A percentile compares a stretch with the other conserved stretches of the same genome.
These are phyloP conservation scores for Anabacerthia variegaticeps DNA, from an alignment of 2,797 vertebrate species.

Conservation along the genomic window DNA sequence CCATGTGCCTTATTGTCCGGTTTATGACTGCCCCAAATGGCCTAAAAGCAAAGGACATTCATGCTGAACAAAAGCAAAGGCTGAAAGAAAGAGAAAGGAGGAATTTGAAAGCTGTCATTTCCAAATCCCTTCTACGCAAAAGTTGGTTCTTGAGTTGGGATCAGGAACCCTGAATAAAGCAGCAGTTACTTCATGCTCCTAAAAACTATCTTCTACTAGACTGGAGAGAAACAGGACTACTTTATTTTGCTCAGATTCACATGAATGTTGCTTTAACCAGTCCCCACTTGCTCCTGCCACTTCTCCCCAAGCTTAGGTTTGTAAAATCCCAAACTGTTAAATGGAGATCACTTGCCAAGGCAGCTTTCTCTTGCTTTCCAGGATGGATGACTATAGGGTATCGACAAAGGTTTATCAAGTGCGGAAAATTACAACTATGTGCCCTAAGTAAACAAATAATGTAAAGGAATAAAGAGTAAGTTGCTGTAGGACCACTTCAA, in stretches of 20 bases:
- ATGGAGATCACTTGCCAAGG: neutral
- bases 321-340: neutral
- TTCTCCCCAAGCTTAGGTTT: neutral
- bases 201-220: neutral
- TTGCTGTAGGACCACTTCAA: neutral
- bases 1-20: conserved; percentile 24
- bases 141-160: neutral
- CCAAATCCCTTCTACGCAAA: neutral
- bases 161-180: neutral
- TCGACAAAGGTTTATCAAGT: neutral
- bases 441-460: neutral
- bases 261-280: neutral
- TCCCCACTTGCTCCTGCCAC: neutral
- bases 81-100: conserved; percentile 25
- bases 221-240: neutral
- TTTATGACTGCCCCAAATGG: conserved; percentile 48
- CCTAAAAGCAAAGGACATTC: conserved; percentile 46
- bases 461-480: neutral
- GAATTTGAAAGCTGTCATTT: conserved; percentile 11
- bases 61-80: conserved; percentile 35
- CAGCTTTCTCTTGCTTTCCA: neutral
- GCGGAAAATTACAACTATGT: neutral
- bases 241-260: neutral
- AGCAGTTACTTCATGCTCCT: neutral
- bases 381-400: neutral